Evolutionary conservation across 1,140 invertebrate genomes (phyloP).

Genomic region (Nixonia krombeini): DNA sequence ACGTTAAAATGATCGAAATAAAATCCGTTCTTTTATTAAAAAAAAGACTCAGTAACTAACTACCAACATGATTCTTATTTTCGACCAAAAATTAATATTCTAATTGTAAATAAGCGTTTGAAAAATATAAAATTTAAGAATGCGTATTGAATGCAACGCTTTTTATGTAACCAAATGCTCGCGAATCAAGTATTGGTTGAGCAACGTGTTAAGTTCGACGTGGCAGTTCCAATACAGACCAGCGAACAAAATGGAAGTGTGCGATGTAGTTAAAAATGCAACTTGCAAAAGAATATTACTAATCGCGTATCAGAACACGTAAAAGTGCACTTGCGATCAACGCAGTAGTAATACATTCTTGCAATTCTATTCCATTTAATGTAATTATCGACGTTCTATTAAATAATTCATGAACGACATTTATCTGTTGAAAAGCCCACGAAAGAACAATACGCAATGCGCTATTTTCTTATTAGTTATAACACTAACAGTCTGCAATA

Average conservation of each 20-base stretch:
- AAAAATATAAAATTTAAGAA: conserved; percentile 6
- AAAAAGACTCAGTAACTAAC: no score
- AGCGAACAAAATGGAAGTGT: conserved; percentile 9
- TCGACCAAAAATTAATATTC: no score
- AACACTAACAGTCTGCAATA: conserved; percentile 54
- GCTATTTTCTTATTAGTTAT: conserved; percentile 33
- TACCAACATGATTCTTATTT: no score
- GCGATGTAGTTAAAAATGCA: conserved; percentile 16
- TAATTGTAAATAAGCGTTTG: not conserved
- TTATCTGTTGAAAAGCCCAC: no score
- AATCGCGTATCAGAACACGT: conserved; percentile 6
- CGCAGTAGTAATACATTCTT: conserved; percentile 18
- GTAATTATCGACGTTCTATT: not conserved
- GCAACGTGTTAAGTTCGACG: conserved; percentile 11
- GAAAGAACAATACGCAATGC: conserved; percentile 10
- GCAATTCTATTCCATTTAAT: no score
- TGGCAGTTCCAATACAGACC: conserved; percentile 35
- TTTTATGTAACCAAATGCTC: no score
- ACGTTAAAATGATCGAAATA: no score
- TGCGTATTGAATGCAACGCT: no score
- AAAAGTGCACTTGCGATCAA: conserved; percentile 8
- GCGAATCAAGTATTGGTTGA: conserved; percentile 20
- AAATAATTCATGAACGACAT: not conserved
- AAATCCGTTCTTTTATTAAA: no score
- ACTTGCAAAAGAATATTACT: conserved; percentile 3